phyloP scores from a whole-genome alignment of 2,797 vertebrate species.

The Acrossocheilus fasciatus region DNA sequence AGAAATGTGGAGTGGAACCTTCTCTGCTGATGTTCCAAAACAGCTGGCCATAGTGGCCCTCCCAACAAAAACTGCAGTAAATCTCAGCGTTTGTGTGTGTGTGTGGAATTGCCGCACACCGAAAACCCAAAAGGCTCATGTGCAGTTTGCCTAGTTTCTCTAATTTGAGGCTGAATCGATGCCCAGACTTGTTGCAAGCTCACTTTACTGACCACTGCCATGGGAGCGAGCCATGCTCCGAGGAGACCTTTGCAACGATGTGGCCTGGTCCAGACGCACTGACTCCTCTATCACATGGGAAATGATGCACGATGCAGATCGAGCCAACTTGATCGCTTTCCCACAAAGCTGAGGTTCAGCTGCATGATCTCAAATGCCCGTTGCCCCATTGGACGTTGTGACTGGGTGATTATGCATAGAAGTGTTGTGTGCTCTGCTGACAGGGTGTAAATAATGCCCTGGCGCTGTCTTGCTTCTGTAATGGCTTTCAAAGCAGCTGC shows the following conservation, averaged over 20 bases:
- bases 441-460: slow-evolving; percentile 42
- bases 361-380: slow-evolving; percentile 13
- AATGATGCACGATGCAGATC: slow-evolving; percentile 33
- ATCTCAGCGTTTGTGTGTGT: slow-evolving; percentile 37
- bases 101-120: background rate
- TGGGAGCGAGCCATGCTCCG: slow-evolving; percentile 15
- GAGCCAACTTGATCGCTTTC: slow-evolving; percentile 37
- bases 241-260: slow-evolving; percentile 1
- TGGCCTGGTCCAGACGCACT: slow-evolving; percentile 1
- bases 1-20: slow-evolving; percentile 47
- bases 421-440: slow-evolving; percentile 30
- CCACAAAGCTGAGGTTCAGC: slow-evolving; percentile 19
- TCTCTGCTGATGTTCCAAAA: slow-evolving; percentile 41
- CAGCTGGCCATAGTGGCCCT: slow-evolving; percentile 42
- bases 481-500: slow-evolving; percentile 43
- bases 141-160: slow-evolving; percentile 37
- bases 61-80: slow-evolving; percentile 20
- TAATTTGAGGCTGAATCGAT: slow-evolving; percentile 30
- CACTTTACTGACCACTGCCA: slow-evolving; percentile 26
- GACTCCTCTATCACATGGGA: slow-evolving; percentile 35
- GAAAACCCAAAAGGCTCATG: slow-evolving; percentile 34
- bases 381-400: slow-evolving; percentile 9
- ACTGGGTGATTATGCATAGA: slow-evolving; percentile 35
- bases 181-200: slow-evolving; percentile 37
- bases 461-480: slow-evolving; percentile 14